phyloP scores from a whole-genome alignment of 2,113 vertebrate species.

The Cheirogaleus medius region DNA sequence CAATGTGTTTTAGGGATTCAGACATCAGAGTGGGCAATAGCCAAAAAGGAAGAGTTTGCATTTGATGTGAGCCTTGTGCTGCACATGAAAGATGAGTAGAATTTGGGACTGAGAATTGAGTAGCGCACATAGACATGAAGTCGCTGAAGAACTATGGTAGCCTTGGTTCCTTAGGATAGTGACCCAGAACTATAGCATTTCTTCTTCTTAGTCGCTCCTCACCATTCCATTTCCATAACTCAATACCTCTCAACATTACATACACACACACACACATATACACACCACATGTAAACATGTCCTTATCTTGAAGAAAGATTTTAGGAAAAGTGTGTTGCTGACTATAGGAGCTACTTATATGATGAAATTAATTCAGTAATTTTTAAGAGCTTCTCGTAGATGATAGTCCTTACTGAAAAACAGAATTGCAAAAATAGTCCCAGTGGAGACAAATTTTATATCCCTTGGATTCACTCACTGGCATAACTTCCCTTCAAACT shows the following conservation, averaged over 20 bases:
- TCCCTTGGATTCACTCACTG: constrained; percentile 10
- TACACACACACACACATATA: too few species aligned
- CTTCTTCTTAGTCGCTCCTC: not conserved
- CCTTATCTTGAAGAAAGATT: not conserved
- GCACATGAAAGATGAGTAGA: not conserved
- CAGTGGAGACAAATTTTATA: constrained; percentile 50
- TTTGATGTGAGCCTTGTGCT: not conserved
- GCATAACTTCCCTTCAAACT: constrained; percentile 37
- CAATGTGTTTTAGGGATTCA: not conserved
- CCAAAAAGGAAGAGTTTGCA: not conserved
- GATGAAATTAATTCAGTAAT: not conserved
- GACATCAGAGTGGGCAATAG: not conserved
- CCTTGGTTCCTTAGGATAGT: too few species aligned
- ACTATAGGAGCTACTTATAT: not conserved
- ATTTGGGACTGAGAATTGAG: not conserved
- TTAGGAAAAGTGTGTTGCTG: not conserved
- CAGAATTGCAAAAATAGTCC: constrained; percentile 12
- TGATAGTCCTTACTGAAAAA: constrained; percentile 20
- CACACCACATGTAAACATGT: not conserved
- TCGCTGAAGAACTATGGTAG: not conserved
- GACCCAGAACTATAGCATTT: not conserved
- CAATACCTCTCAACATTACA: not conserved
- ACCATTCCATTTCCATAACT: not conserved
- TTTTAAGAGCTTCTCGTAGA: not conserved
- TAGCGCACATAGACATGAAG: not conserved